Conservation (phyloP, 2,888 invertebrate genomes). For the Lycaena phlaeas region DNA sequence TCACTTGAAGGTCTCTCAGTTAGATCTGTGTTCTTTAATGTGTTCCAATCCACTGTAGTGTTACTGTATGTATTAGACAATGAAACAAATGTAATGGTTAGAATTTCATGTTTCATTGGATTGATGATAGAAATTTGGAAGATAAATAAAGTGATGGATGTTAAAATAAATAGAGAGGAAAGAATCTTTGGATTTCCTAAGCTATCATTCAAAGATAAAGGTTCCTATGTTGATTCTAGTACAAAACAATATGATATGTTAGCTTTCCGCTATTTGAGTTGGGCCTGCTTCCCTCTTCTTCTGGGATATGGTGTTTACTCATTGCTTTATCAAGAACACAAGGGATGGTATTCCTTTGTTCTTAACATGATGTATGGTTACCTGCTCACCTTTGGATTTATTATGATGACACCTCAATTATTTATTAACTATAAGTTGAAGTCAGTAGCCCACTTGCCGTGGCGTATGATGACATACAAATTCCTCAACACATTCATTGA, state of each 20-base stretch:
- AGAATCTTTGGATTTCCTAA: constrained; percentile 87
- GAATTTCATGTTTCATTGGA: constrained; percentile 94
- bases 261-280: constrained; percentile 97
- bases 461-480: constrained; percentile 99
- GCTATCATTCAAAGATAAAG: constrained; percentile 90
- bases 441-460: constrained; percentile 98
- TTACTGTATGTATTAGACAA: constrained; percentile 97
- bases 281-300: constrained; percentile 95
- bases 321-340: constrained; percentile 95
- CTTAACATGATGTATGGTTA: constrained; percentile 98
- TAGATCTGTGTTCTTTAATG: constrained; percentile 97
- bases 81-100: constrained; percentile 97
- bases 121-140: constrained; percentile 99
- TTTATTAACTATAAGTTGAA: constrained; percentile 99
- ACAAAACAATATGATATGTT: constrained; percentile 95
- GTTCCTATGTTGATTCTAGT: constrained; percentile 95
- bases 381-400: constrained; percentile 97
- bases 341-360: constrained; percentile 99
- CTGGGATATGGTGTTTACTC: constrained; percentile 96
- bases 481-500: constrained; percentile 99
- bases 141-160: constrained; percentile 93
- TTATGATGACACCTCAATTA: constrained; percentile 99
- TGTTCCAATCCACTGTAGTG: constrained; percentile 96
- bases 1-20: constrained; percentile 98
- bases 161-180: constrained; percentile 82